Conservation (phyloP, 1,140 invertebrate species). For the Hesperophylax magnus region DNA sequence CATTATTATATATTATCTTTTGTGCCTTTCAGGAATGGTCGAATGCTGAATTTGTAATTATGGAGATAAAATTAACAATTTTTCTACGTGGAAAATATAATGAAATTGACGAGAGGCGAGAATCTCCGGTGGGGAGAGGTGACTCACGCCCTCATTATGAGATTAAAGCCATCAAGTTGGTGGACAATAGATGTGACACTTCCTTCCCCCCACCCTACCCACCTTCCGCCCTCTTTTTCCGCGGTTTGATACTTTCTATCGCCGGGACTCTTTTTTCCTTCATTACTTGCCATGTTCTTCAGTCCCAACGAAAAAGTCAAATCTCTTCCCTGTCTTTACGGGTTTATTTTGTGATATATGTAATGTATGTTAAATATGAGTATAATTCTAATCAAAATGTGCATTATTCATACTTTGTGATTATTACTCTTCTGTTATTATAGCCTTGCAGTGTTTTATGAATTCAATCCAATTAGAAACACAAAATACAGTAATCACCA, state of each 20-base stretch:
- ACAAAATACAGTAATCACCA: too few relatives aligned
- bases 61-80: constrained; percentile 6
- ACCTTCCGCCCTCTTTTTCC: background rate
- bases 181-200: constrained; percentile 42
- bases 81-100: constrained; percentile 21
- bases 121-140: background rate
- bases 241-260: background rate
- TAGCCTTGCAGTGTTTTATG: too few relatives aligned
- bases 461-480: too few relatives aligned
- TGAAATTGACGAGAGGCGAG: constrained; percentile 38
- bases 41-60: background rate
- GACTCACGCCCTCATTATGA: constrained; percentile 38
- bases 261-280: background rate
- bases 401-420: too few relatives aligned
- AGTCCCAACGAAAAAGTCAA: too few relatives aligned
- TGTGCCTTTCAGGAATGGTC: background rate
- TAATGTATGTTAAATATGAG: too few relatives aligned
- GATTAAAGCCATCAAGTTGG: constrained; percentile 45
- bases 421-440: too few relatives aligned
- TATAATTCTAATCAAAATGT: too few relatives aligned
- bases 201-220: background rate
- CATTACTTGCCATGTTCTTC: background rate
- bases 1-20: too few relatives aligned
- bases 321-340: too few relatives aligned
- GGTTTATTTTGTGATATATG: too few relatives aligned